Percentiles rank a stretch among this genome's conserved stretches.
These are phyloP conservation scores for Colossoma macropomum DNA, from an alignment of 2,113 vertebrate species.

Conservation along the genomic window DNA sequence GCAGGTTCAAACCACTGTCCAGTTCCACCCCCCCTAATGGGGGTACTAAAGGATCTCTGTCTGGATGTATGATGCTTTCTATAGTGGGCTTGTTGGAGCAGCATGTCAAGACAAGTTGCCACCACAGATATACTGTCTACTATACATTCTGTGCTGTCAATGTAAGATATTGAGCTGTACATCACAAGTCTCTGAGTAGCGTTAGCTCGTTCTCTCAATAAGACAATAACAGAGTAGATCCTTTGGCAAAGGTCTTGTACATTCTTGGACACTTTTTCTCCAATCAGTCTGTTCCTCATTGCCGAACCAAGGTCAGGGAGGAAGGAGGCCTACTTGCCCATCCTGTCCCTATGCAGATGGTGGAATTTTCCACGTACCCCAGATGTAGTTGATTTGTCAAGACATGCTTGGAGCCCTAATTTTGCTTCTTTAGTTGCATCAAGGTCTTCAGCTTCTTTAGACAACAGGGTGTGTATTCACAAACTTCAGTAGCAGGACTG, in stretches of 20 bases:
- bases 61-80: background rate
- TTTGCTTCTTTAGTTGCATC: too few relatives aligned
- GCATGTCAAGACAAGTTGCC: background rate
- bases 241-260: background rate
- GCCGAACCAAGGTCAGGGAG: too few relatives aligned
- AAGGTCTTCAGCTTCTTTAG: too few relatives aligned
- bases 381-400: too few relatives aligned
- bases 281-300: background rate
- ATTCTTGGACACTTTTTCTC: background rate
- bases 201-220: background rate
- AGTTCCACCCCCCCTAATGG: background rate
- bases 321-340: too few relatives aligned
- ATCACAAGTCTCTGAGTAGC: background rate
- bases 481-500: too few relatives aligned
- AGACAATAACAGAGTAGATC: background rate
- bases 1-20: too few relatives aligned
- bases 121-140: background rate
- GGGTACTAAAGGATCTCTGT: background rate
- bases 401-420: too few relatives aligned
- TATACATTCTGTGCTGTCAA: too few relatives aligned
- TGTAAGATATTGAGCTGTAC: background rate
- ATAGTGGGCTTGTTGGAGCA: background rate
- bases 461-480: too few relatives aligned
- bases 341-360: too few relatives aligned
- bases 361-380: too few relatives aligned